These are phyloP conservation scores for Myiotriccus ornatus DNA, from an alignment of 2,797 vertebrate species.

Conservation along the genomic window DNA sequence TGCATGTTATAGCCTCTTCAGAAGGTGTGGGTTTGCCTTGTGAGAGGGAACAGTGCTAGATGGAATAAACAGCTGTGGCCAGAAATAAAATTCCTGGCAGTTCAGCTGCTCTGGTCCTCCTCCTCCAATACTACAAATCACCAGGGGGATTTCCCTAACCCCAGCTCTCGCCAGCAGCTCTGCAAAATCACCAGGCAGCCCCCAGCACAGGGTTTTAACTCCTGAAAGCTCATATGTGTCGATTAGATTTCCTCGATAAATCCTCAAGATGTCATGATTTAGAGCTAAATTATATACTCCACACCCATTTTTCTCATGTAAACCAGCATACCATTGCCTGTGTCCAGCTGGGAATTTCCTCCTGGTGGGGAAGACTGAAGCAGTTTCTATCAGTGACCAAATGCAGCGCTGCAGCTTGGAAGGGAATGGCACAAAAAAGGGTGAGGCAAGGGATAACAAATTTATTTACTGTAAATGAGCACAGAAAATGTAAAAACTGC, in stretches of 20 bases:
- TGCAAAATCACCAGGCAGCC: conserved; percentile 59
- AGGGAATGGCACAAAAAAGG: not conserved
- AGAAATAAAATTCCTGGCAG: conserved; percentile 70
- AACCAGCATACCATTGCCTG: not conserved
- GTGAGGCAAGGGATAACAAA: not conserved
- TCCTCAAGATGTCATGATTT: not conserved
- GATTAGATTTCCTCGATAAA: not conserved
- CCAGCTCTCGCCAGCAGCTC: conserved; percentile 38
- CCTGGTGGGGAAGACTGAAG: not conserved
- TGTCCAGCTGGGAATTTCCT: not conserved
- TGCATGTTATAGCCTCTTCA: conserved; percentile 57
- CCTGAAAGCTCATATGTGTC: not conserved
- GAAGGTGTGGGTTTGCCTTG: conserved; percentile 55
- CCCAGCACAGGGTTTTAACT: conserved; percentile 26
- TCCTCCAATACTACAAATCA: conserved; percentile 71
- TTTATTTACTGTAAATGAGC: not conserved
- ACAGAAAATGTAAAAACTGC: not conserved
- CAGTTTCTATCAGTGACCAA: not conserved
- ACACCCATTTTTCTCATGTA: not conserved
- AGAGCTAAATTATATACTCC: not conserved
- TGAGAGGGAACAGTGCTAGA: conserved; percentile 25
- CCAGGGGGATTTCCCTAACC: conserved; percentile 64
- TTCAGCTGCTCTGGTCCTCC: conserved; percentile 44
- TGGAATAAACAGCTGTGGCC: conserved; percentile 74
- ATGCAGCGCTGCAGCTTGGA: not conserved